Evolutionary conservation across 2,888 invertebrate species (phyloP), one percentile per base, ranked within the genome.

Genomic region (Scaptomyza parva): DNA sequence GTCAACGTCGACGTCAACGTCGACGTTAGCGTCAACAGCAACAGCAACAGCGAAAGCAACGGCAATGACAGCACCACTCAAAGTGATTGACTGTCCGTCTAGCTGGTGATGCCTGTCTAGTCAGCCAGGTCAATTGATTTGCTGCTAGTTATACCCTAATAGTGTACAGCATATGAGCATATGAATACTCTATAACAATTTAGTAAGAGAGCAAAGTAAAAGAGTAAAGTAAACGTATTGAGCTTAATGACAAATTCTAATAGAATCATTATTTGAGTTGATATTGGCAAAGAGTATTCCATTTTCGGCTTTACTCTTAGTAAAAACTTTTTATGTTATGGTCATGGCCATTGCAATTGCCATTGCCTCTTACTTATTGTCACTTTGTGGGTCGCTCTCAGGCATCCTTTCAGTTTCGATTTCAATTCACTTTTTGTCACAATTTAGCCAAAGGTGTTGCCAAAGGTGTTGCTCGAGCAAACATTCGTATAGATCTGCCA

Each of bases 21-120:
- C 41, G n/a, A n/a, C 35, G 7, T n/a, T 28, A 14, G 40, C 37
- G 41, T 28, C 26, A 12, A 17, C 33, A 40, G 22, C 57, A 30
- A 14, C 41, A 41, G 14, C 64, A 70, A 58, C 70, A 58, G 52
- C 50, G 12, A 17, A 20, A 26, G 44, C 59, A 35, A 17, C 37
- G 45, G 18, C 59, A 71, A 45, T 59, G 70, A 59, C 70, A 65
- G 53, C 51, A 58, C 62, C 78, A 78, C 85, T 84, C 79, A 81
- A 81, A 61, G 55, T 81, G 82, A 79, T 79, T 79, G 85, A 79
- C 69, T 63, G 74, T 43, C 55, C 55, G 57, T 53, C 33, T 39
- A 43, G 72, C 44, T 57, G 26, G 9, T 6, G 33, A 43, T 54
- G 59, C 28, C 65, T 55, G 62, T 54, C 61, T 55, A 57, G 73